Evolutionary conservation across 2,888 invertebrate genomes (phyloP), one percentile per base, ranked within the genome.

Genomic region (Acanthosepion esculentum): DNA sequence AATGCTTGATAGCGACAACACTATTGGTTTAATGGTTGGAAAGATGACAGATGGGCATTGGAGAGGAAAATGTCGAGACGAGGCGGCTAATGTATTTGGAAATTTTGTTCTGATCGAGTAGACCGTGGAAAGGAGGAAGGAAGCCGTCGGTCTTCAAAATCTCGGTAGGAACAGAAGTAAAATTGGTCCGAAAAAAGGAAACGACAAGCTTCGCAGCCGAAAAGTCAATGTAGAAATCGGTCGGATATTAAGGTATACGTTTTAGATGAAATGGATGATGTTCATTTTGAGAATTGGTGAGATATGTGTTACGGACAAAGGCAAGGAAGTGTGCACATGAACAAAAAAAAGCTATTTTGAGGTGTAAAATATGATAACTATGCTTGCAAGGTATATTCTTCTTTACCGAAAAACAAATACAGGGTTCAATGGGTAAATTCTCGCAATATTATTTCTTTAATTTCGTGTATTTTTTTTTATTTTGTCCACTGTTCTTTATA

Each of bases 291-390:
- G 8, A 78, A n/a, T 78, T 78, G 23, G 7, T 78, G 78, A 33
- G 5, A n/a, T 0, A 15, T n/a, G 10, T 4, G n/a, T n/a, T 10
- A 33, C n/a, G 18, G 3, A 15, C 12, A 18, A n/a, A n/a, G 18
- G n/a, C 78, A n/a, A n/a, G 20, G 15, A n/a, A 4, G n/a, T 18
- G 4, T 15, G n/a, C n/a, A n/a, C n/a, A 15, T 78, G 29, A 20
- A 55, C 3, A 41, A 50, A 8, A 50, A 15, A 50, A 15, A 50
- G 7, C 20, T 23, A 23, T 59, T 20, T 3, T 59, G 59, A 5
- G 23, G 7, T 26, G 20, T 59, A 59, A 59, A 59, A 7, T 59
- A 23, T 20, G 23, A 59, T 59, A 59, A 20, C 23, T 5, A 18
- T 55, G 1, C 20, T 15, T 18, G 18, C 15, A 18, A 10, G 20